Evolutionary conservation across 2,888 invertebrate species (phyloP).

Genomic region (Eupsilia transversa): DNA sequence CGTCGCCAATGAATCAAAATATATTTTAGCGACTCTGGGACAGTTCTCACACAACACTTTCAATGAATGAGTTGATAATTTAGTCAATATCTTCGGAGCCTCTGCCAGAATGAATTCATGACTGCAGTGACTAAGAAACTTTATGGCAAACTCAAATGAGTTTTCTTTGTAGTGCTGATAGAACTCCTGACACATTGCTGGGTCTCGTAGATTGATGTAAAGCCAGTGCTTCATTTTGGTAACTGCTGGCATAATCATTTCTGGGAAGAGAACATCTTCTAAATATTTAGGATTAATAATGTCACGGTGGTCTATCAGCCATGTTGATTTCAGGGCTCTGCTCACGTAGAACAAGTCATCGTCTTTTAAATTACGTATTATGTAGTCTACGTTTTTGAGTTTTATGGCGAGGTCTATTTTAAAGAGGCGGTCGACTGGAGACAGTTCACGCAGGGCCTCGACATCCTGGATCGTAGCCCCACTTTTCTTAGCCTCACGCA

Average conservation of each 20-base stretch:
- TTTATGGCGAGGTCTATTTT: slow-evolving; percentile 82
- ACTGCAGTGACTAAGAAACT: slow-evolving; percentile 75
- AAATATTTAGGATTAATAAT: slow-evolving; percentile 78
- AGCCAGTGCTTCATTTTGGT: slow-evolving; percentile 77
- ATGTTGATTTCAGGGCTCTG: slow-evolving; percentile 78
- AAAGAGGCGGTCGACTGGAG: slow-evolving; percentile 77
- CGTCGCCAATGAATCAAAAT: slow-evolving; percentile 71
- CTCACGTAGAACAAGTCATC: slow-evolving; percentile 82
- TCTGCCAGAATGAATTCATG: slow-evolving; percentile 71
- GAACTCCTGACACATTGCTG: slow-evolving; percentile 74
- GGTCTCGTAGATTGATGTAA: slow-evolving; percentile 67
- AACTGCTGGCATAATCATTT: slow-evolving; percentile 78
- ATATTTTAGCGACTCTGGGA: slow-evolving; percentile 73
- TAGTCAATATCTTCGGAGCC: slow-evolving; percentile 70
- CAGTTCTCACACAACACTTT: slow-evolving; percentile 76
- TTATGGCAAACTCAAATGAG: slow-evolving; percentile 69
- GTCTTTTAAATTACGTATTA: slow-evolving; percentile 77
- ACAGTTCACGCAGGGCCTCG: slow-evolving; percentile 66
- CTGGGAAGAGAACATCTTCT: slow-evolving; percentile 76
- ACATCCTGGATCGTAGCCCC: slow-evolving; percentile 54
- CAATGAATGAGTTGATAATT: slow-evolving; percentile 74
- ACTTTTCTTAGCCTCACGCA: slow-evolving; percentile 60
- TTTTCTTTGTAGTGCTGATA: slow-evolving; percentile 74
- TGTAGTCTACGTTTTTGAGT: slow-evolving; percentile 74
- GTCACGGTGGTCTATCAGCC: slow-evolving; percentile 76